These are phyloP conservation scores for Papilio xuthus DNA, from an alignment of 1,140 invertebrate species.

Conservation along the genomic window DNA sequence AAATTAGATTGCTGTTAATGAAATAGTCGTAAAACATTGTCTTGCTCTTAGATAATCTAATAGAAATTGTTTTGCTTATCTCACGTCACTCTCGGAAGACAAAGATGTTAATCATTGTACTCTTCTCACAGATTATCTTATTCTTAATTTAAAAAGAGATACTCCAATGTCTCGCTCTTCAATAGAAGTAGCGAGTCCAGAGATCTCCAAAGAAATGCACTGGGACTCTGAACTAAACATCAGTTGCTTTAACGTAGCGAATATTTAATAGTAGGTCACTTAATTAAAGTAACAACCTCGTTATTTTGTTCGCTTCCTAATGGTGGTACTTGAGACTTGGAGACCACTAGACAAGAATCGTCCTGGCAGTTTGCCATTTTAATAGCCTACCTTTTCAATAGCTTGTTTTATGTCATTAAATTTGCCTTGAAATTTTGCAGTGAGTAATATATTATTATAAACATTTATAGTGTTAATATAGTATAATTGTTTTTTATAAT, in stretches of 20 bases:
- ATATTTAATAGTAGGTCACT: no score
- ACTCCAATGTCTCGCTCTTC: no score
- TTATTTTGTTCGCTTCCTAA: background rate
- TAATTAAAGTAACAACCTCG: background rate
- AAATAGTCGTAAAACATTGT: constrained; percentile 33
- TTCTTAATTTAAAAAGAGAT: no score
- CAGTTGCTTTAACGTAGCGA: no score
- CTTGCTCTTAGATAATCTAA: background rate
- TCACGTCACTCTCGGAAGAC: background rate
- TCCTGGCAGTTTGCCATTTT: constrained; percentile 3
- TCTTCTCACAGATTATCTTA: background rate
- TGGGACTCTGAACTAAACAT: no score
- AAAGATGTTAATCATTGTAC: background rate
- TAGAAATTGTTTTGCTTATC: background rate
- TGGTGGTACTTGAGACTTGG: background rate
- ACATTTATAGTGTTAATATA: background rate
- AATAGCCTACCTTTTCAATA: background rate
- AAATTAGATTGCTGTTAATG: constrained; percentile 45
- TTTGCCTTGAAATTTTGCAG: background rate
- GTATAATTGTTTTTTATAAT: background rate
- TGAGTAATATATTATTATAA: constrained; percentile 8
- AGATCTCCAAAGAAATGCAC: background rate
- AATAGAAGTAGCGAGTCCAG: background rate
- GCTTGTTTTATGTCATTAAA: background rate
- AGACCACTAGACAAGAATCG: background rate